phyloP scores from a whole-genome alignment of 2,113 vertebrate genomes.

The Bujurquina vittata region DNA sequence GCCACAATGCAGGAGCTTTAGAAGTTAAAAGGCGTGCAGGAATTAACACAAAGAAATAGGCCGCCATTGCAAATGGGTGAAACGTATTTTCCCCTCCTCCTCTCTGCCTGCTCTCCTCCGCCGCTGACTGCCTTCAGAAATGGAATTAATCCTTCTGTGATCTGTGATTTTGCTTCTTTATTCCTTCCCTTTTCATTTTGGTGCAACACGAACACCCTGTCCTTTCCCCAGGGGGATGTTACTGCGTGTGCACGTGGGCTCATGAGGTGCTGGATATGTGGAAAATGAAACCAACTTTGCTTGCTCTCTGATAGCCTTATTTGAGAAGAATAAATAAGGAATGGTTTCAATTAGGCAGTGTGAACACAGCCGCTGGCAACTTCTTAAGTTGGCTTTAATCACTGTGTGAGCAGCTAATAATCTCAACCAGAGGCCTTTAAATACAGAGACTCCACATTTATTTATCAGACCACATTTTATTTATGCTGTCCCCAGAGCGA shows the following conservation, averaged over 20 bases:
- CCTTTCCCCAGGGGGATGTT: conserved; percentile 56
- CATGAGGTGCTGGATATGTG: conserved; percentile 57
- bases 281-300: conserved; percentile 58
- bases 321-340: conserved; percentile 79
- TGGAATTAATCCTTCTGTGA: conserved; percentile 78
- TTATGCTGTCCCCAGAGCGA: conserved; percentile 46
- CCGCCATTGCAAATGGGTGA: conserved; percentile 47
- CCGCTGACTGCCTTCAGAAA: conserved; percentile 50
- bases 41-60: conserved; percentile 73
- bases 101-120: conserved; percentile 10
- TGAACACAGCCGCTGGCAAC: conserved; percentile 69
- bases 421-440: conserved; percentile 64
- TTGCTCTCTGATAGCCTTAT: conserved; percentile 52
- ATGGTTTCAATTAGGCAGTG: conserved; percentile 76
- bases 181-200: conserved; percentile 41
- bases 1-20: conserved; percentile 60
- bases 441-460: conserved; percentile 56
- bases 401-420: conserved; percentile 73
- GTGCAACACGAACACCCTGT: conserved; percentile 53
- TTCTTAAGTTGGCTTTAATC: conserved; percentile 74
- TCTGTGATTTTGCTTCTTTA: conserved; percentile 66
- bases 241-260: neutral
- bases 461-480: conserved; percentile 58
- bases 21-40: conserved; percentile 64
- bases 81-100: conserved; percentile 15